Percentiles rank a stretch among this genome's conserved stretches.
phyloP scores from a whole-genome alignment of 1,140 invertebrate species.

The Euwallacea fornicatus region DNA sequence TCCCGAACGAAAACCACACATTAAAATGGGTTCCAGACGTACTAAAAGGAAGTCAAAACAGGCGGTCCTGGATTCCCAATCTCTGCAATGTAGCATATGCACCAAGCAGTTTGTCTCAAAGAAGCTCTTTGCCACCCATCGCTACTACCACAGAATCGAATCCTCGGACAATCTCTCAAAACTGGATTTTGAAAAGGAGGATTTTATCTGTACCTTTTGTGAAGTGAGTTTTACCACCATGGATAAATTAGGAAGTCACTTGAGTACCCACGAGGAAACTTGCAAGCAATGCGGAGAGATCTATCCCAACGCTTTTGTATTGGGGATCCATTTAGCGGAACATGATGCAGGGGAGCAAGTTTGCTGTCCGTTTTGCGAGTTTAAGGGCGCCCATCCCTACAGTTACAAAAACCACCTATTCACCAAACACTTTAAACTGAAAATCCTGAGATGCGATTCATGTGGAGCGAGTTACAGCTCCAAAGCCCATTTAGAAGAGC shows the following conservation, averaged over 20 bases:
- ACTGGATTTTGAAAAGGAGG: conserved; percentile 1
- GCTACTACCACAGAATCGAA: conserved; percentile 12
- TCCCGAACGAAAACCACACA: neutral
- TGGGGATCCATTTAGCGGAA: conserved; percentile 29
- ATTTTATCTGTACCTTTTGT: conserved; percentile 25
- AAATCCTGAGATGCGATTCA: conserved; percentile 20
- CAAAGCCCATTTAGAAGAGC: conserved; percentile 23
- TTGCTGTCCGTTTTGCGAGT: conserved; percentile 32
- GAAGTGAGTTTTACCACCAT: conserved; percentile 9
- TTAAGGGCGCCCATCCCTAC: conserved; percentile 9
- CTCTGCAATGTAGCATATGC: conserved; percentile 9
- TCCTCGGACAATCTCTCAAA: conserved; percentile 9
- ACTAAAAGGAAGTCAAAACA: conserved; percentile 2
- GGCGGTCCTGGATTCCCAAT: neutral
- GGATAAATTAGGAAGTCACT: conserved; percentile 6
- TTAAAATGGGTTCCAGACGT: neutral
- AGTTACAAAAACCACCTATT: conserved; percentile 25
- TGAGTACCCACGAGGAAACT: conserved; percentile 20
- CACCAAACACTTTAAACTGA: conserved; percentile 24
- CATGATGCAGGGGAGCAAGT: conserved; percentile 36
- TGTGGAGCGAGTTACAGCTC: conserved; percentile 27
- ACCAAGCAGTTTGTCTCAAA: conserved; percentile 7
- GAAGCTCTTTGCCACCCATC: conserved; percentile 19
- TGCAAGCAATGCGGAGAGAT: conserved; percentile 10
- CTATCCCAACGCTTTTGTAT: conserved; percentile 21